Base-by-base conservation (phyloP, 2,113 vertebrate genomes). In the Callipepla squamata region DNA sequence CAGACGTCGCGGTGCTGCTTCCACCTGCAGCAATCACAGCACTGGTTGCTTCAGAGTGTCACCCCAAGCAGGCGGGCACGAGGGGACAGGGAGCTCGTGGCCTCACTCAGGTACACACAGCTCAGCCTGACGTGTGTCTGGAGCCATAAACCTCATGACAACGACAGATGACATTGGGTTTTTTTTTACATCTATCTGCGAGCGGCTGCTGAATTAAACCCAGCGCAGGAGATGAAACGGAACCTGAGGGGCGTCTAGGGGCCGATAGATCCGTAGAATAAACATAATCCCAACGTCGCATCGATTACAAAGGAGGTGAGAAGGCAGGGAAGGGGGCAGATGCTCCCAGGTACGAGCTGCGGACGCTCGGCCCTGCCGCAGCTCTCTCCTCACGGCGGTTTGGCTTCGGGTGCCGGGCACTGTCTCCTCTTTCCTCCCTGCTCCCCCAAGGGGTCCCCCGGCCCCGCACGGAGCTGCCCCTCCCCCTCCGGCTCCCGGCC, bases 161-260 rank as follows among this genome's bases (percentile, higher is more conserved):
- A 57, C 1, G 11, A 63, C 2, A 3, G 18, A 63, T 82, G n/a
- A 14, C 4, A 5, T 1, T 17, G 5, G 45, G 22, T 2, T 0
- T 3, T 4, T 50, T 38, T 80, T 81, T 34, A 11, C n/a, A n/a
- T 19, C 17, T 42, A 79, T 32, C 16, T 34, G 18, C 18, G 44
- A 3, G 23, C 22, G n/a, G 50, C 66, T 68, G 42, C 44, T 20
- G 4, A 40, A 8, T 19, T 9, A 44, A 78, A 21, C 8, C 1
- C 6, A 1, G 25, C 59, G 67, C 44, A 25, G 63, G 83, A 11
- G 13, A 40, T 69, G 63, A 34, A 13, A 22, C 18, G 47, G 30
- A 53, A 51, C 34, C 34, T 53, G 13, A 72, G 44, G 42, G n/a
- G 17, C 53, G 13, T 17, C 53, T 79, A 40, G 36, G 59, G 53